phyloP scores from a whole-genome alignment of 2,113 vertebrate species.

The Setophaga petechia region DNA sequence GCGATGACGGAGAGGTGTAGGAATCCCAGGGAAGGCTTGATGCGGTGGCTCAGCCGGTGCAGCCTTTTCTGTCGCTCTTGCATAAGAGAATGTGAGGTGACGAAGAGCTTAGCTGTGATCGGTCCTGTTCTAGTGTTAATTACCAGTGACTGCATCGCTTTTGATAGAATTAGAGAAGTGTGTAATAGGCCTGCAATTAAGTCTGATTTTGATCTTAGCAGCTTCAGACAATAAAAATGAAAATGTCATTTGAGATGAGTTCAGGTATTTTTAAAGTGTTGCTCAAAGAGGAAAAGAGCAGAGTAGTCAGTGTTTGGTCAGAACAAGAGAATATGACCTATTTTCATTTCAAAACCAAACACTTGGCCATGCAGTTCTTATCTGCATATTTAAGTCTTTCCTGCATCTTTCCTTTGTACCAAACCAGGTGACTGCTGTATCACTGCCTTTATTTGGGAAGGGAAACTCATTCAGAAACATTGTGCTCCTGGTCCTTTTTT shows the following conservation, averaged over 20 bases:
- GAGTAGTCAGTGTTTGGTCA: not conserved
- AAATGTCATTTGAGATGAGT: not conserved
- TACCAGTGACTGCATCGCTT: not conserved
- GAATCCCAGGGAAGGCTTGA: conserved; percentile 36
- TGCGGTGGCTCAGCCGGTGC: accelerated
- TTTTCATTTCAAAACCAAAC: not conserved
- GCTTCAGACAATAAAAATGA: conserved; percentile 14
- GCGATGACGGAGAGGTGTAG: not conserved
- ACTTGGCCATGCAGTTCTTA: not conserved
- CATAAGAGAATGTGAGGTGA: not conserved
- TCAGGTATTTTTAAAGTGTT: not conserved
- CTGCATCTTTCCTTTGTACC: not conserved
- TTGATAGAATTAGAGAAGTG: not conserved
- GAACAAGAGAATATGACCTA: not conserved
- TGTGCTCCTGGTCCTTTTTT: not conserved
- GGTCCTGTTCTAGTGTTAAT: not conserved
- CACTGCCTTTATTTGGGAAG: not conserved
- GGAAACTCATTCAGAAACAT: not conserved
- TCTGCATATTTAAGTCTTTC: not conserved
- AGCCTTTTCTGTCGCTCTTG: not conserved
- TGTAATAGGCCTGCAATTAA: conserved; percentile 10
- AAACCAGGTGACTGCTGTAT: not conserved
- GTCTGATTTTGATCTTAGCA: conserved; percentile 42
- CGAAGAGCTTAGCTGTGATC: not conserved
- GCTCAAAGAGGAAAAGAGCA: not conserved